These are phyloP conservation scores for Lepidochitona cinerea DNA, from an alignment of 2,888 invertebrate genomes.

Conservation along the genomic window DNA sequence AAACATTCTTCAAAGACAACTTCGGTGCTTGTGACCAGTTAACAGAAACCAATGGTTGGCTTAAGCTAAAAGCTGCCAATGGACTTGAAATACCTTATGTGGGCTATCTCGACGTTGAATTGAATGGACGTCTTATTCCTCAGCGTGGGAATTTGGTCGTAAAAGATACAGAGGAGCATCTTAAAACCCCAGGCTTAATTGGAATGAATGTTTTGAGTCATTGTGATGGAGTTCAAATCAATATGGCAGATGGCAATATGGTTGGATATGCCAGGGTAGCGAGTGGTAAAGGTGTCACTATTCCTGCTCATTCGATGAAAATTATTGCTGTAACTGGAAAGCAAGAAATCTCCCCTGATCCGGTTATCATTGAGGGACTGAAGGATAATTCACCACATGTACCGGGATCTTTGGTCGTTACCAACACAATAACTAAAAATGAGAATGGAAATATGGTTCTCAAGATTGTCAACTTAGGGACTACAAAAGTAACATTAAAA, in stretches of 20 bases:
- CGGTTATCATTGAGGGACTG: background rate
- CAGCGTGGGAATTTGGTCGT: background rate
- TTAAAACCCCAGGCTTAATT: background rate
- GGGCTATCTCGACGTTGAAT: background rate
- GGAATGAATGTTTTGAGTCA: background rate
- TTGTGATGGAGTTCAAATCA: background rate
- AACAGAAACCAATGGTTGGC: background rate
- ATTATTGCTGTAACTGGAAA: background rate
- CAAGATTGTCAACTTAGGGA: too few relatives aligned
- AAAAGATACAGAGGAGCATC: background rate
- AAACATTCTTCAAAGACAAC: background rate
- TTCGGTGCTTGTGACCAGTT: background rate
- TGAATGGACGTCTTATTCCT: background rate
- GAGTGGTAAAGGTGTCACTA: background rate
- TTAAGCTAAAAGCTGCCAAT: background rate
- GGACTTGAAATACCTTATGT: background rate
- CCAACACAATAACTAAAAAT: background rate
- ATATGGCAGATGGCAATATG: background rate
- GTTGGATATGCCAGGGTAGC: conserved; percentile 69
- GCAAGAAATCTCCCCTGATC: background rate
- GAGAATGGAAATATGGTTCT: too few relatives aligned
- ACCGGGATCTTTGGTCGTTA: background rate
- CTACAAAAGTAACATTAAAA: too few relatives aligned
- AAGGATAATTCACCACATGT: background rate
- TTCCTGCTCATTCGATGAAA: background rate